Conservation (phyloP, 2,888 invertebrate genomes). For the Bibio marci region DNA sequence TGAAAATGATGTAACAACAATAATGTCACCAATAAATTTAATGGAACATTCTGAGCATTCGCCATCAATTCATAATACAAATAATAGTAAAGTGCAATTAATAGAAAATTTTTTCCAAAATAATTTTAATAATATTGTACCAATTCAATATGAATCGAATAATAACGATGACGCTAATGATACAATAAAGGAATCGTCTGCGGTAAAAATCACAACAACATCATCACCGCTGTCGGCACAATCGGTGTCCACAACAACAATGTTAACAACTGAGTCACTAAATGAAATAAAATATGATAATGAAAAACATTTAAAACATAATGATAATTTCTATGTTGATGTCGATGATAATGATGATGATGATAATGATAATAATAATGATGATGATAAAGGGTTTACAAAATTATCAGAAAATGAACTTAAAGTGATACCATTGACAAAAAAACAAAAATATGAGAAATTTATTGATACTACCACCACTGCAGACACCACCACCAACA, state of each 20-base stretch:
- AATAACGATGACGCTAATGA: background rate
- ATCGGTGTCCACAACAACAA: background rate
- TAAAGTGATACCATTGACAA: constrained; percentile 10
- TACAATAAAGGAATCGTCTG: background rate
- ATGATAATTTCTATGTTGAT: background rate
- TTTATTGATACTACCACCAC: constrained; percentile 1
- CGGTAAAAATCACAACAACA: background rate
- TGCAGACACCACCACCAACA: background rate
- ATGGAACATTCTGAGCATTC: no score
- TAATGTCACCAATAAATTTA: no score
- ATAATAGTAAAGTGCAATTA: no score
- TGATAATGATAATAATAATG: no score
- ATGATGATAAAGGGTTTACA: constrained; percentile 2
- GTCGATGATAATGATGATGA: background rate
- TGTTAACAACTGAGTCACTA: background rate
- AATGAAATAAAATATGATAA: constrained; percentile 6
- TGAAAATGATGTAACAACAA: no score
- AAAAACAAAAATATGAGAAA: constrained; percentile 5
- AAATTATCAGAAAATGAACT: constrained; percentile 9
- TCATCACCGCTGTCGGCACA: background rate
- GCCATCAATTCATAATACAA: no score
- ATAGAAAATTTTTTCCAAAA: no score
- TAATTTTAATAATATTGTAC: no score
- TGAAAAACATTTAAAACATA: constrained; percentile 3
- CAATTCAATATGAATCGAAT: background rate